Evolutionary conservation across 2,888 invertebrate species (phyloP), one percentile per base, ranked within the genome.

Genomic region (Hedya salicella): DNA sequence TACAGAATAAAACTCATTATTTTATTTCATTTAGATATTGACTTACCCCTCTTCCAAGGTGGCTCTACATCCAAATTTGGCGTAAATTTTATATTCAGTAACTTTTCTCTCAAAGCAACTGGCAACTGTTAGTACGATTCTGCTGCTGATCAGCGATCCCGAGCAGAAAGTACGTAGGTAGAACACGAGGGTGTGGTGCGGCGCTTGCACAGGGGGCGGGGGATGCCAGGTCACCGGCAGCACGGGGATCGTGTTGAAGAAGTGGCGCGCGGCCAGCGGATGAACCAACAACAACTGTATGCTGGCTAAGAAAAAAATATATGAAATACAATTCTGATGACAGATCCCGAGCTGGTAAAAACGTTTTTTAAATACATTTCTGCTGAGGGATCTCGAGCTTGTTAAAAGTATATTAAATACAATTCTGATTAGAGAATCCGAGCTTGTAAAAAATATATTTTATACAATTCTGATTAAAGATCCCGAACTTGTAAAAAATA

Each of bases 131-230:
- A 88, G 56, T 0, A 86, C 85, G 3, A 83, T 77, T 57, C 74
- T 80, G 68, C 89, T 89, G 25, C 77, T 71, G 40, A 89, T 73
- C 42, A 91, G 69, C 32, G 77, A 74, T 0, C 90, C 91, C 1
- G 91, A 90, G 68, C 91, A 91, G 72, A 81, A 91, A 42, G 78
- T 68, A 6, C 68, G 76, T 5, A 71, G 75, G 60, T 86, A 87
- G 13, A 83, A 84, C 11, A 91, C 78, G 9, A 90, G 74, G 3
- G 80, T 83, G 53, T 89, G 88, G 65, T 83, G 78, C 0, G 88
- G 89, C 0, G 81, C 54, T 9, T 19, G 19, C 11, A 5, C 48
- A 2, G 19, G 13, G n/a, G n/a, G 19, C 3, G 5, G 3, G 8
- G 19, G 6, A 11, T n/a, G 11, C 48, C 19, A 44, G 48, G 21